Percentiles rank a stretch among this genome's conserved stretches.
These are phyloP conservation scores for Tringa solitaria DNA, from an alignment of 2,113 vertebrate genomes.

Conservation along the genomic window DNA sequence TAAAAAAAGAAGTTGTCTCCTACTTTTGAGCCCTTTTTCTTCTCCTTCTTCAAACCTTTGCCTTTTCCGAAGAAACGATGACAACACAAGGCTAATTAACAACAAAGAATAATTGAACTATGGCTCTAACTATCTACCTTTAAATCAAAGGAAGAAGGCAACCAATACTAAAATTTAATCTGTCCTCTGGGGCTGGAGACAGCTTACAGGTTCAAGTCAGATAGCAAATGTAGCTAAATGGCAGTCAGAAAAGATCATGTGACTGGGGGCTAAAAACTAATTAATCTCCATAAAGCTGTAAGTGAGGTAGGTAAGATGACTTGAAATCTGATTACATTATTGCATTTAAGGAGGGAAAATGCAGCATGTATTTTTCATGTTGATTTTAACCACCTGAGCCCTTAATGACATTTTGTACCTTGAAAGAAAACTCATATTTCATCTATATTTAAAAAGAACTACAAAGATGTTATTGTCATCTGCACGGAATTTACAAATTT, in stretches of 20 bases:
- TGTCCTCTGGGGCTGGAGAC: conserved; percentile 74
- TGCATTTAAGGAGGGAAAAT: conserved; percentile 81
- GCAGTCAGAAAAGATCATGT: conserved; percentile 79
- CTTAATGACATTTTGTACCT: conserved; percentile 80
- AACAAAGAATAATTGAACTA: conserved; percentile 63
- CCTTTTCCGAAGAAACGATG: conserved; percentile 8
- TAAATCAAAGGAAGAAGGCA: conserved; percentile 77
- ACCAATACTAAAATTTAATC: conserved; percentile 80
- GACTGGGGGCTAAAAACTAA: conserved; percentile 86
- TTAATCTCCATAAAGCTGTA: conserved; percentile 98
- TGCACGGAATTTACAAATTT: conserved; percentile 41
- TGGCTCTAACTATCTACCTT: conserved; percentile 70
- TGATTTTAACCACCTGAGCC: conserved; percentile 98
- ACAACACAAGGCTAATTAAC: conserved; percentile 60
- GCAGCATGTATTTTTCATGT: conserved; percentile 88
- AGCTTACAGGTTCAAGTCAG: conserved; percentile 80
- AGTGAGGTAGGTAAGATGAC: conserved; percentile 91
- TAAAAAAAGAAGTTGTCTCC: not conserved
- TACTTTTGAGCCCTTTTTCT: conserved; percentile 12
- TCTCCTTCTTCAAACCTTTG: not conserved
- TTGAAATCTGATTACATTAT: conserved; percentile 87
- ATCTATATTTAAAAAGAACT: conserved; percentile 68
- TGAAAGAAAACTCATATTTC: conserved; percentile 75
- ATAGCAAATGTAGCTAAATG: conserved; percentile 80
- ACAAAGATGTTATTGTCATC: conserved; percentile 55